Base-by-base conservation (phyloP, 53 echinoderm and acorn worm genomes). In the Astropecten irregularis region DNA sequence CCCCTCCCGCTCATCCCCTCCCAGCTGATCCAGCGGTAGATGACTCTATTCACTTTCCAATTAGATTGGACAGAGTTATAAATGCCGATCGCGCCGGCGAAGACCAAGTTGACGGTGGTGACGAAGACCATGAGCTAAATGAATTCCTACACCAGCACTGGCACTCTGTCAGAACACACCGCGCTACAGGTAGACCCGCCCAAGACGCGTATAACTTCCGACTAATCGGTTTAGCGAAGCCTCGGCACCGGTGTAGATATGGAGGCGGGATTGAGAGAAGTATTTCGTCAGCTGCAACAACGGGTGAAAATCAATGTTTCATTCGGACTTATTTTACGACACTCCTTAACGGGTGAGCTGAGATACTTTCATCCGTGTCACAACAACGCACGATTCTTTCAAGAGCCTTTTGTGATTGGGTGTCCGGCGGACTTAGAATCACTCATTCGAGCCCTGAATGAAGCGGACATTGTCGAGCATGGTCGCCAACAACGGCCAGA, bases 321-420 rank as follows among this genome's bases (percentile, higher is more conserved):
- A 23, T 71, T 54, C 13, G 86, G 90, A 2, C 71, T 90, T 53
- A 25, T 90, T 10, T 47, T 90, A 7, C 67, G 63, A 38, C 86
- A 90, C 82, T 49, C 55, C 40, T 62, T 61, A 23, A 90, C 82
- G 27, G 77, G 82, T 35, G 82, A 90, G 30, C 66, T 69, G 18
- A 67, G 82, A 25, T 90, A 72, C 55, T 71, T 71, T 29, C 82
- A 86, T 36, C 46, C 86, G 2, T 65, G 71, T 0, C 25, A 2
- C 20, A 82, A 82, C 57, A 86, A 90, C 49, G 49, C 82, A 31
- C 70, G 51, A 3, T 57, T 83, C 19, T 74, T 85, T 15, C 18
- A 59, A 3, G 33, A 51, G 29, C 84, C 87, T 0, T 22, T 33
- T 0, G 0, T 49, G 42, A 81, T 86, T 7, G 76, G 73, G 2